A percentile compares a stretch with the other conserved stretches of the same genome.
Conservation (phyloP, 2,888 invertebrate genomes). For the Hemaris fuciformis region DNA sequence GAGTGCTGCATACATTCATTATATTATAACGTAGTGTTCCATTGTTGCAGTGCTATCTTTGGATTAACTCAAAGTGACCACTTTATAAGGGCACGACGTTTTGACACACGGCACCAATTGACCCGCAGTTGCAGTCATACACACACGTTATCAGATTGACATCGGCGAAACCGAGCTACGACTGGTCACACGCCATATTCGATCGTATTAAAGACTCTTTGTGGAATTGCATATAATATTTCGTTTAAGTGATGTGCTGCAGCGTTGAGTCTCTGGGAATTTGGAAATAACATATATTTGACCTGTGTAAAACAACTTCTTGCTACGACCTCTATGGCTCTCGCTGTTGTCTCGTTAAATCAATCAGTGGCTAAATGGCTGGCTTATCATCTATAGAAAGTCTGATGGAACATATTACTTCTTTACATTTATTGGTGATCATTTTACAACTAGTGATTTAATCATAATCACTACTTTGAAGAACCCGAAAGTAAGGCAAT, state of each 20-base stretch:
- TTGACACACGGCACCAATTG: conserved; percentile 12
- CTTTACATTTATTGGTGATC: too few relatives aligned
- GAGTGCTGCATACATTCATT: not conserved
- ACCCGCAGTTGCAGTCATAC: conserved; percentile 8
- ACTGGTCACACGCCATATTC: conserved; percentile 26
- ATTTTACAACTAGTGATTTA: too few relatives aligned
- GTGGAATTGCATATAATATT: conserved; percentile 4
- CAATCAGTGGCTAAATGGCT: too few relatives aligned
- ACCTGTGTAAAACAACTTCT: too few relatives aligned
- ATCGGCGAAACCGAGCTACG: conserved; percentile 29
- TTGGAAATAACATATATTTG: not conserved
- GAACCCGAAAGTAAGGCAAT: too few relatives aligned
- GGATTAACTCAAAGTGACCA: conserved; percentile 8
- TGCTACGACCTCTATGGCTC: too few relatives aligned
- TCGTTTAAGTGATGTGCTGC: not conserved
- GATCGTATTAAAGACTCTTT: conserved; percentile 16
- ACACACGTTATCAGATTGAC: conserved; percentile 24
- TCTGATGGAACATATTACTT: too few relatives aligned
- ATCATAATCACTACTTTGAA: too few relatives aligned
- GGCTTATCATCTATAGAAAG: too few relatives aligned
- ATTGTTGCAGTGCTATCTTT: conserved; percentile 4
- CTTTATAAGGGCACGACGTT: not conserved
- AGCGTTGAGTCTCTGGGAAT: not conserved
- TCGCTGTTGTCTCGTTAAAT: too few relatives aligned
- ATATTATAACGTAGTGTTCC: not conserved